Percentiles rank a stretch among this genome's conserved stretches.
These are phyloP conservation scores for Amblyjoppa fuscipennis DNA, from an alignment of 2,888 invertebrate species.

Conservation along the genomic window DNA sequence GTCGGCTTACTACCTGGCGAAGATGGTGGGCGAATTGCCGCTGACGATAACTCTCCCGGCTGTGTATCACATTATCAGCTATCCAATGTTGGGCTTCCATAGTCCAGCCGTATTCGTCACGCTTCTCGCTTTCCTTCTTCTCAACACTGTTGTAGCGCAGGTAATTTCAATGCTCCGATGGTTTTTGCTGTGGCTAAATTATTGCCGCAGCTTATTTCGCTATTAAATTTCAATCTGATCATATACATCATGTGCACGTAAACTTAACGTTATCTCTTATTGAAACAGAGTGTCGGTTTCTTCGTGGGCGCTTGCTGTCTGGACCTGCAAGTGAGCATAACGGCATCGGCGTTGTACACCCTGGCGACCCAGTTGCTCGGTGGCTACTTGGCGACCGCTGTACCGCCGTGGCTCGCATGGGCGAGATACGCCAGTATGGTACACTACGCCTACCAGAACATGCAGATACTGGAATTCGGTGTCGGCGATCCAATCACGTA, in stretches of 20 bases:
- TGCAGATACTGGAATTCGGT: constrained; percentile 92
- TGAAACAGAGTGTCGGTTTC: constrained; percentile 89
- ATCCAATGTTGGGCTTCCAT: constrained; percentile 91
- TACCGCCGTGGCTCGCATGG: constrained; percentile 91
- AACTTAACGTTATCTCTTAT: constrained; percentile 40
- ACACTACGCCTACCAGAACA: constrained; percentile 93
- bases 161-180: constrained; percentile 79
- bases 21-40: constrained; percentile 93
- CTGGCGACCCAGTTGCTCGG: constrained; percentile 92
- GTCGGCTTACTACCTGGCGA: constrained; percentile 93
- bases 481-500: constrained; percentile 90
- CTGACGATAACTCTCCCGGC: constrained; percentile 91
- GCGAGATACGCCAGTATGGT: constrained; percentile 92
- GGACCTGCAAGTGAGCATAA: constrained; percentile 92
- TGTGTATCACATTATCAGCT: constrained; percentile 91
- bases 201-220: constrained; percentile 38
- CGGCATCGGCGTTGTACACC: constrained; percentile 91
- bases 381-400: constrained; percentile 90
- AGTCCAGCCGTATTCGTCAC: constrained; percentile 89
- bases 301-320: constrained; percentile 92
- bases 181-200: constrained; percentile 46
- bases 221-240: background rate
- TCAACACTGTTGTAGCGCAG: constrained; percentile 91
- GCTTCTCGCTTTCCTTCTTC: constrained; percentile 89
- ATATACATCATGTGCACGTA: background rate